phyloP scores from a whole-genome alignment of 2,888 invertebrate species.

The Troides aeacus region DNA sequence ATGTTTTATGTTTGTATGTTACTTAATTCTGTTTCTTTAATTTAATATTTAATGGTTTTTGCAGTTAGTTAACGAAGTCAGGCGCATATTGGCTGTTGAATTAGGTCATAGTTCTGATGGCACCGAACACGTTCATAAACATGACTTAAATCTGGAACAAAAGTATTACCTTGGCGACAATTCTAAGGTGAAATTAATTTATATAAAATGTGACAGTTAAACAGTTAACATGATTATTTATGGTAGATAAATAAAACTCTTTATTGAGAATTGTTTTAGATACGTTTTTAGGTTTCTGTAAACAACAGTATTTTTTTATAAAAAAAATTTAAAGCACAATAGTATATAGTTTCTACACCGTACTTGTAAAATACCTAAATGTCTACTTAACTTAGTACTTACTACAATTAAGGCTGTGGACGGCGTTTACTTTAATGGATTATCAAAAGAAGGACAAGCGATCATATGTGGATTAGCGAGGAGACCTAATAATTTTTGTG shows the following conservation, averaged over 20 bases:
- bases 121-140: slow-evolving; percentile 53
- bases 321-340: too few relatives aligned
- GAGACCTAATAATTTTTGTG: slow-evolving; percentile 77
- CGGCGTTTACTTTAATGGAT: slow-evolving; percentile 82
- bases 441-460: slow-evolving; percentile 79
- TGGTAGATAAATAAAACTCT: too few relatives aligned
- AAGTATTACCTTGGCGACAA: slow-evolving; percentile 76
- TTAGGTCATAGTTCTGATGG: slow-evolving; percentile 57
- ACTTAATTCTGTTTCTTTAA: not conserved
- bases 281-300: too few relatives aligned
- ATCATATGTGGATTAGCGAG: slow-evolving; percentile 82
- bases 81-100: slow-evolving; percentile 52
- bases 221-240: too few relatives aligned
- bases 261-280: too few relatives aligned
- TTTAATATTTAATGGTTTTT: slow-evolving; percentile 32
- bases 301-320: too few relatives aligned
- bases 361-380: too few relatives aligned
- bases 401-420: slow-evolving; percentile 82
- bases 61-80: slow-evolving; percentile 49
- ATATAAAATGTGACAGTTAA: too few relatives aligned
- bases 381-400: not conserved
- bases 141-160: slow-evolving; percentile 73
- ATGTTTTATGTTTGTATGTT: not conserved
- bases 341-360: too few relatives aligned
- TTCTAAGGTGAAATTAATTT: slow-evolving; percentile 57